A percentile compares a stretch with the other conserved stretches of the same genome.
Evolutionary conservation across 2,797 vertebrate species (phyloP).

Genomic region (Melanotaenia nigrans): DNA sequence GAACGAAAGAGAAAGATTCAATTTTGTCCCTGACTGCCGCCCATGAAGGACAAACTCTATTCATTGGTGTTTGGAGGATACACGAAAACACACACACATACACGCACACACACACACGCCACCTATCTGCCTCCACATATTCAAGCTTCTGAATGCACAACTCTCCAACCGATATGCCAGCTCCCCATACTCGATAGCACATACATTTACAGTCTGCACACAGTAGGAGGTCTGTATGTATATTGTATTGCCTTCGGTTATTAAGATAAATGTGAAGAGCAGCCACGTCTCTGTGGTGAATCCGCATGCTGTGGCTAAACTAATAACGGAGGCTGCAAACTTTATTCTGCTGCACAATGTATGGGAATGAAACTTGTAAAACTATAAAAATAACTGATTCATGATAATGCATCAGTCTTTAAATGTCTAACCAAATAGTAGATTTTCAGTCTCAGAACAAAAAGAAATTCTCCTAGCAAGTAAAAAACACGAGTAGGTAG

Average conservation of each 20-base stretch:
- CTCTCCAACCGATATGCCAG: conserved; percentile 2
- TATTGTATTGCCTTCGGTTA: not conserved
- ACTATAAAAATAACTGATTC: not conserved
- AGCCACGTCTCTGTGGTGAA: conserved; percentile 21
- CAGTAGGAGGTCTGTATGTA: conserved; percentile 23
- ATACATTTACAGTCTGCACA: conserved; percentile 12
- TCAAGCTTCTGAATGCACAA: conserved; percentile 28
- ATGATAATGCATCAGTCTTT: conserved; percentile 7
- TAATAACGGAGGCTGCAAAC: conserved; percentile 49
- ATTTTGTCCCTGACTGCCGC: conserved; percentile 49
- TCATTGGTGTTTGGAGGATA: conserved; percentile 55
- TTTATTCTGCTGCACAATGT: conserved; percentile 22
- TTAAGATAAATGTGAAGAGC: conserved; percentile 37
- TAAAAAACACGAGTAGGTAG: no score
- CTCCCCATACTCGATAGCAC: not conserved
- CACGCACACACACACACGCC: conserved; percentile 13
- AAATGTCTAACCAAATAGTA: conserved; percentile 6
- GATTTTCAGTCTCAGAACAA: not conserved
- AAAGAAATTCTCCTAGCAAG: no score
- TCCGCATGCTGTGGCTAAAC: conserved; percentile 41
- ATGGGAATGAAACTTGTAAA: conserved; percentile 16
- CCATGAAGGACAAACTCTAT: conserved; percentile 72
- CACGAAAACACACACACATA: conserved; percentile 26
- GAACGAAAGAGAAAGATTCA: conserved; percentile 62
- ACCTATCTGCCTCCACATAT: conserved; percentile 18